Evolutionary conservation across 2,797 vertebrate species (phyloP), one percentile per base, ranked within the genome.

Genomic region (Rhinatrema bivittatum): DNA sequence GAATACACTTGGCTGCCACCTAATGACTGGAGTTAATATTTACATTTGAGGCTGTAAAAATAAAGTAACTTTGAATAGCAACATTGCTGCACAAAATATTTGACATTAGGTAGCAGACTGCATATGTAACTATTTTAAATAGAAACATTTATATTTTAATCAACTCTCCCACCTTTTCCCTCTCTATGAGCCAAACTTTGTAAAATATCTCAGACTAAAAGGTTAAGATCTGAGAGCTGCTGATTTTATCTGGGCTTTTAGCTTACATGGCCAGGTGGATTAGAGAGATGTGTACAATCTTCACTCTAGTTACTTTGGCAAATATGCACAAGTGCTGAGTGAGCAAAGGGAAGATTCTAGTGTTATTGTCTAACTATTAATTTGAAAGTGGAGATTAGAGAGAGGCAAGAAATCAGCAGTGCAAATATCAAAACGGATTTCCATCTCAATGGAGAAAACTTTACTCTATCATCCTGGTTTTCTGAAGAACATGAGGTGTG

Each of bases 371-470:
- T 88, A n/a, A n/a, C n/a, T n/a, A 86, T 91, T 91, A 90, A 90
- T 91, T 91, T 87, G 85, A 90, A 88, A 82, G 82, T 73, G 79
- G 76, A 90, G 90, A 93, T 93, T 90, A 90, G 82, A 82, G 78
- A 78, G 72, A 81, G 77, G 70, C 73, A 70, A 77, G 77, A 91
- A 89, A 89, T 87, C 81, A 84, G 79, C 74, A 84, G 77, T 74
- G 81, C 86, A 91, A 89, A 88, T 83, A 90, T 74, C 78, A 77
- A 68, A 65, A 78, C 82, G 81, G 82, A 82, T 85, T 85, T 85
- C 76, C 78, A 82, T 79, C 82, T 80, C 70, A 72, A 80, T 76
- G 66, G 74, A 79, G n/a, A 81, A 72, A 78, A 77, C 73, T 68
- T 78, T 76, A 70, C 68, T 70, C 62, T 50, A 59, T 71, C 74